These are phyloP conservation scores for Bedellia somnulentella DNA, from an alignment of 2,888 invertebrate species.

Conservation along the genomic window DNA sequence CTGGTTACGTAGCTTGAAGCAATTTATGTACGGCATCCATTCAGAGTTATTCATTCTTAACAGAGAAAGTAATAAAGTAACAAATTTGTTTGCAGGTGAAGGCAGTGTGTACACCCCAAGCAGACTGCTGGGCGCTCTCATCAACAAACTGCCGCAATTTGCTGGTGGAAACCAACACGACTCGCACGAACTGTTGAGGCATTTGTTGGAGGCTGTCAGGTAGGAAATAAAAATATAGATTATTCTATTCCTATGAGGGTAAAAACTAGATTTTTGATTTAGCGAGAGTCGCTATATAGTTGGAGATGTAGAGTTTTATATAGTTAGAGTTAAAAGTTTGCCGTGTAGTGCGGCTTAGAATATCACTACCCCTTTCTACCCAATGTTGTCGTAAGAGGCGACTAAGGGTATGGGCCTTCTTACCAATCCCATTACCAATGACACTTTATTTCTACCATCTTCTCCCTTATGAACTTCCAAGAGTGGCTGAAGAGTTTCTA, in stretches of 20 bases:
- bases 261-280: too few species aligned
- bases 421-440: too few species aligned
- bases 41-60: too few species aligned
- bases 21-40: too few species aligned
- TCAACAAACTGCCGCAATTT: conserved; percentile 77
- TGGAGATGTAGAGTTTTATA: neutral
- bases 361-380: too few species aligned
- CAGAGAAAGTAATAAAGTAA: too few species aligned
- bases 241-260: neutral
- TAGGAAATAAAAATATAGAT: conserved; percentile 22
- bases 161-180: conserved; percentile 96
- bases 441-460: too few species aligned
- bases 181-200: conserved; percentile 90
- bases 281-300: neutral
- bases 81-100: conserved; percentile 45
- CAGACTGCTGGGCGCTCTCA: conserved; percentile 65
- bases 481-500: too few species aligned
- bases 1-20: neutral
- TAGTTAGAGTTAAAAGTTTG: conserved; percentile 8
- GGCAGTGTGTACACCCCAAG: conserved; percentile 67
- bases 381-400: too few species aligned
- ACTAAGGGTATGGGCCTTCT: too few species aligned
- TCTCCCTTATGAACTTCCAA: too few species aligned
- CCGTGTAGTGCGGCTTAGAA: too few species aligned
- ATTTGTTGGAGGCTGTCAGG: conserved; percentile 86